phyloP scores from a whole-genome alignment of 2,113 vertebrate species.

The Ivindomyrus marchei region DNA sequence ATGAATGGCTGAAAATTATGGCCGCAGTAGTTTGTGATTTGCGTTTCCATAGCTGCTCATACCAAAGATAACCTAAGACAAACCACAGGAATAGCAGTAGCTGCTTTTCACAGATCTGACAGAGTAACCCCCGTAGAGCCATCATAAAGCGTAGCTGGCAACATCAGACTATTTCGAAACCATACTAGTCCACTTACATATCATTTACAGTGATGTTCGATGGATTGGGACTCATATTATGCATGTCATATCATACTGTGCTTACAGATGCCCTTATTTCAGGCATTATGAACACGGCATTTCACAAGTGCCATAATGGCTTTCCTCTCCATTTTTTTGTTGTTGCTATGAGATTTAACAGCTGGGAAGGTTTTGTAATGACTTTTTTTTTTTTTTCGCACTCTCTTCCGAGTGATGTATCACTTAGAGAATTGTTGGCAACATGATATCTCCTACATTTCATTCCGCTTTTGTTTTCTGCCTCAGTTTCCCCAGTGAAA shows the following conservation, averaged over 20 bases:
- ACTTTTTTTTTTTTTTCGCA: constrained; percentile 37
- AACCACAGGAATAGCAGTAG: background rate
- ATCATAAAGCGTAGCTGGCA: background rate
- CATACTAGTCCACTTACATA: background rate
- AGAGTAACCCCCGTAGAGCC: background rate
- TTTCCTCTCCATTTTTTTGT: constrained; percentile 38
- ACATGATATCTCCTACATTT: constrained; percentile 55
- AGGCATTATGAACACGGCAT: background rate
- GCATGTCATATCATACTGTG: background rate
- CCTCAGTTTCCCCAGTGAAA: constrained; percentile 20
- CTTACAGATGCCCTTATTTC: background rate
- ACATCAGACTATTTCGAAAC: background rate
- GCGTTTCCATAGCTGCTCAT: background rate
- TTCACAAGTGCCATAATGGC: background rate
- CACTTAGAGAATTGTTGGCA: constrained; percentile 69
- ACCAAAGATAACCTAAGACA: background rate
- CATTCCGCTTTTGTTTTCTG: constrained; percentile 30
- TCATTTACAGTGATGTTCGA: background rate
- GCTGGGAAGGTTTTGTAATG: constrained; percentile 44
- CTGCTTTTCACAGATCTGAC: background rate
- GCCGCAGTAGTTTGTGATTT: background rate
- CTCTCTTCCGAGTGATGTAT: constrained; percentile 55
- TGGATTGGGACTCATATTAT: background rate
- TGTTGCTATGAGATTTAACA: constrained; percentile 28
- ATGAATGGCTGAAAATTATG: background rate